A percentile compares a stretch with the other conserved stretches of the same genome.
Evolutionary conservation across 2,888 invertebrate genomes (phyloP).

Genomic region (Andrena praecox): DNA sequence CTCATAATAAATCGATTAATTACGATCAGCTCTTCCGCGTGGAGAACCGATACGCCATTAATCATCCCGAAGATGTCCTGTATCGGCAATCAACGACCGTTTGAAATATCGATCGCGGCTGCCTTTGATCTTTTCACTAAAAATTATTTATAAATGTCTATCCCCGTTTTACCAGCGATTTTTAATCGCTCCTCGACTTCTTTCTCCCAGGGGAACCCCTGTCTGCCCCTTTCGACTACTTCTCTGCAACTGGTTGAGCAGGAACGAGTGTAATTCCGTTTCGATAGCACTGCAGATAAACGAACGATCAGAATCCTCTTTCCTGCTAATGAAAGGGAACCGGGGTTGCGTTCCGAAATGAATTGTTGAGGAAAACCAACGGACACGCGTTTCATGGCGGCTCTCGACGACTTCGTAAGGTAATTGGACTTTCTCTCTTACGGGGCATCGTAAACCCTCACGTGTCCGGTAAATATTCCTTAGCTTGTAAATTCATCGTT

Average conservation of each 20-base stretch:
- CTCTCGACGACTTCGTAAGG: conserved; percentile 56
- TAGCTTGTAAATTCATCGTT: not conserved
- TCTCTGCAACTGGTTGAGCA: not conserved
- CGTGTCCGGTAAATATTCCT: conserved; percentile 59
- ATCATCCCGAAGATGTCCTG: conserved; percentile 20
- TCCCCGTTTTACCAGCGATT: not conserved
- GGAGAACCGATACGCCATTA: conserved; percentile 21
- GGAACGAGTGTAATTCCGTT: not conserved
- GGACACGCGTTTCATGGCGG: conserved; percentile 41
- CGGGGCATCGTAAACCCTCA: conserved; percentile 55
- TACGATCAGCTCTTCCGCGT: conserved; percentile 12
- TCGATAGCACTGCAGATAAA: conserved; percentile 1
- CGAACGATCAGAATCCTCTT: conserved; percentile 8
- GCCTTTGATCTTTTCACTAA: conserved; percentile 16
- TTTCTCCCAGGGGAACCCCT: not conserved
- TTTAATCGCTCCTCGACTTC: not conserved
- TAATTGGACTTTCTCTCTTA: conserved; percentile 67
- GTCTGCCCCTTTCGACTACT: not conserved
- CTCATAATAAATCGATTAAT: conserved; percentile 47
- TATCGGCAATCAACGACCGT: conserved; percentile 30
- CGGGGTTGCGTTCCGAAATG: conserved; percentile 36
- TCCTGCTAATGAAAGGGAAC: conserved; percentile 53
- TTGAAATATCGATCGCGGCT: conserved; percentile 24
- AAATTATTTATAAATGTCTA: not conserved
- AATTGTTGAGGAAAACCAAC: conserved; percentile 43